Base-by-base conservation (phyloP, 1,140 invertebrate genomes). In the Drosophila ogumai region DNA sequence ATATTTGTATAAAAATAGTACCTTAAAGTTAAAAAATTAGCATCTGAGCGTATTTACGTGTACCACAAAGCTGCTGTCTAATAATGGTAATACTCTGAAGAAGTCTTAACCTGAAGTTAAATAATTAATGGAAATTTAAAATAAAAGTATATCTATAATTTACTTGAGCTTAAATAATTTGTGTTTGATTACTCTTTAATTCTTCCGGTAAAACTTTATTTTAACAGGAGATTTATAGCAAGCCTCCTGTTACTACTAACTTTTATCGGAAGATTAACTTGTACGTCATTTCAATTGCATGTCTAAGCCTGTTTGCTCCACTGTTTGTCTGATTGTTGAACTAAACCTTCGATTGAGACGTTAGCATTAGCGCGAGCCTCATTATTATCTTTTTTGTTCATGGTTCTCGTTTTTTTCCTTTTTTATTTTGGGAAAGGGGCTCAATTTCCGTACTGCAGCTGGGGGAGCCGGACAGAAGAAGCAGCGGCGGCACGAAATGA, bases 341-440 rank as follows among this genome's bases (percentile, higher is more conserved):
- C 66, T 82, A 68, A 75, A 79, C 60, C 82, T 78, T 82, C 75
- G 82, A 86, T 86, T 86, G 82, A 86, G 82, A 86, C 63, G 82
- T 86, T 86, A 86, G 82, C 78, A 66, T 75, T 82, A 65, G 74
- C 64, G 63, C 73, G 64, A 52, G 76, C 52, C 84, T 90, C 85
- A 88, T 88, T 88, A 88, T 88, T 88, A 71, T 79, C 59, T 67
- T 69, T 47, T 49, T 55, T 55, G 52, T 55, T 69, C 58, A 50
- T 68, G 60, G 56, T 43, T 65, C 38, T 52, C 36, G 19, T 65
- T 43, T 65, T 65, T 61, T 58, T 17, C 34, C 19, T 43, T 43
- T 28, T 44, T 44, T 44, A 43, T 65, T 50, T 55, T 22, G 60
- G 54, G 71, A 50, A 59, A 58, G 77, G 54, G 59, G 64, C 68